Base-by-base conservation (phyloP, 1,140 invertebrate genomes). In the Branchinecta lindahli region DNA sequence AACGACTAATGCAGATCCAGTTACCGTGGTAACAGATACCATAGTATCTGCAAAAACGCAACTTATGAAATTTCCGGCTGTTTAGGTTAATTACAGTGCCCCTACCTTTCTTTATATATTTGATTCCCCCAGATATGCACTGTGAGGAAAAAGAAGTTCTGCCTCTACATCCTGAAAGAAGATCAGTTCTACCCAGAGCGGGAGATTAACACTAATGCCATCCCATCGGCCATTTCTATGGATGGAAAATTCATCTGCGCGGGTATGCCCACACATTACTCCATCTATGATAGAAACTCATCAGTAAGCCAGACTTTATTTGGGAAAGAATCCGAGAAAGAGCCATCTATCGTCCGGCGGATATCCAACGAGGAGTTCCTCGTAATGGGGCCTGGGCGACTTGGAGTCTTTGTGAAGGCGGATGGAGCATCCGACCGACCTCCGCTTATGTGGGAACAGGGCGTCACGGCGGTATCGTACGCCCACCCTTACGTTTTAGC, bases 341-440 rank as follows among this genome's bases (percentile, higher is more conserved):
- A 61, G 18, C 12, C 12, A 15, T 61, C 52, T 12, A 61, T 61
- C 18, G 52, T 61, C 12, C 12, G 18, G 18, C 52, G 52, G 12
- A 20, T 61, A 20, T 72, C 18, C 3, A 65, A 77, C 74, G 77
- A 76, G 61, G 77, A 78, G 66, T 78, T 77, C 71, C 66, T 78
- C 7, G 73, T 78, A 8, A 72, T 73, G 45, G 82, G 82, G 9
- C 82, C 83, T 7, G 81, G 79, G 72, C 79, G 79, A 65, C 75
- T 84, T 15, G 83, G 83, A 7, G 82, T 84, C 76, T 84, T 84
- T 78, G 82, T 82, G 0, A 82, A 80, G 8, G 79, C 80, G 8
- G 79, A 76, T 18, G 83, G 83, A 44, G 81, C 80, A 18, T 83
- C 83, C 12, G 80, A 83, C 71, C 74, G 82, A 45, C 83, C 83